Conservation (phyloP, 2,113 vertebrate species). For the Alethe castanea region DNA sequence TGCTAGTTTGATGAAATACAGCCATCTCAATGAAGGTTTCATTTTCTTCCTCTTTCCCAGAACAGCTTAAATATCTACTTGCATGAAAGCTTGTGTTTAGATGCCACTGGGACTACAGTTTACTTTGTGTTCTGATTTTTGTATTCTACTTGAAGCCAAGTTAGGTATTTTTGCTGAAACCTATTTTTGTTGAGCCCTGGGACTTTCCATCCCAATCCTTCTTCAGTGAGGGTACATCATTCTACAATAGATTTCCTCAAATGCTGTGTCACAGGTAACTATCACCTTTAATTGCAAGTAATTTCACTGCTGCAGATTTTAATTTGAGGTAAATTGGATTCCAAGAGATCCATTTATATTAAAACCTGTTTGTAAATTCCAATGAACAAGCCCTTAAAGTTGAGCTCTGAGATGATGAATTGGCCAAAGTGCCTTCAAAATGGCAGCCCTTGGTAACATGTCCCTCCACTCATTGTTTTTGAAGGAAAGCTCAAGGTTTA, state of each 20-base stretch:
- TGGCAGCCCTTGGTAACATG: background rate
- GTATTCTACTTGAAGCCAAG: background rate
- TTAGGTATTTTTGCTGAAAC: background rate
- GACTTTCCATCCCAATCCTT: background rate
- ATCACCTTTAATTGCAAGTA: background rate
- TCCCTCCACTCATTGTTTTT: background rate
- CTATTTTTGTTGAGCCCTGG: background rate
- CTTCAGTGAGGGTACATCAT: background rate
- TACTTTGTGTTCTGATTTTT: slow-evolving; percentile 11
- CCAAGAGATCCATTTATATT: background rate
- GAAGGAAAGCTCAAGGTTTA: background rate
- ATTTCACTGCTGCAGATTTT: background rate
- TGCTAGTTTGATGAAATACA: background rate
- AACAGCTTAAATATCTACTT: background rate
- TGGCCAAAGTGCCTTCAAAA: background rate
- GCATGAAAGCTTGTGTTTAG: background rate
- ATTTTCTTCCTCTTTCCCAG: slow-evolving; percentile 21
- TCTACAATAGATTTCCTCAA: background rate
- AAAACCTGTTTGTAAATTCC: background rate
- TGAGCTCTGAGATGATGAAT: background rate
- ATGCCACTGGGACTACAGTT: background rate
- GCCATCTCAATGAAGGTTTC: background rate
- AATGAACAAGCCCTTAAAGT: background rate
- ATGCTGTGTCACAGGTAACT: background rate
- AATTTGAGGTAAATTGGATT: slow-evolving; percentile 1